Evolutionary conservation across 2,797 vertebrate genomes (phyloP), one percentile per base, ranked within the genome.

Genomic region (Eospalax fontanierii): DNA sequence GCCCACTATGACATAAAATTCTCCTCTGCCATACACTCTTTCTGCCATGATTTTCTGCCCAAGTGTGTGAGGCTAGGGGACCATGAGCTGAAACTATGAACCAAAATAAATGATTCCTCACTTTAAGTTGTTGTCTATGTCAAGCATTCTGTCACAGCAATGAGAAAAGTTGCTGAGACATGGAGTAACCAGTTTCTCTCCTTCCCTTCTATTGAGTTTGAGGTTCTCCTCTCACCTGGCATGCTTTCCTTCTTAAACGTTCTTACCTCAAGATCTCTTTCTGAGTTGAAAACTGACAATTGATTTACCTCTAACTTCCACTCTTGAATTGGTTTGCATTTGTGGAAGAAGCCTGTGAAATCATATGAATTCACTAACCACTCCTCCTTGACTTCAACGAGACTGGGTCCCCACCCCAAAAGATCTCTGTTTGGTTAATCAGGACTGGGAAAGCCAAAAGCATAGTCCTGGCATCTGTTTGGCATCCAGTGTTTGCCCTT

Each of bases 171-270:
- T 15, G 0, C 46, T 57, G 16, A 57, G 33, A 54, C 22, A 6
- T 6, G 1, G n/a, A 71, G 1, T 1, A 22, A 12, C 2, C 12
- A 9, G 1, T 59, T 22, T 4, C 11, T 16, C 22, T 4, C 2
- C 18, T 5, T 40, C 57, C 46, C 4, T 8, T 80, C 54, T 70
- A 35, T 40, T 33, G 50, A 24, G 65, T 57, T 54, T 73, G 50
- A 71, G 24, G 19, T 0, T 24, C 21, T 35, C 40, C 43, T 1
- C 30, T 78, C 57, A 33, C 33, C 38, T 10, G 21, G 40, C 26
- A 21, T 1, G 19, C 22, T 71, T 46, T 82, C 16, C 38, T 68
- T n/a, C 65, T 65, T 28, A 35, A 88, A 22, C 9, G 46, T 78
- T 46, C 18, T 8, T 40, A 43, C 0, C 10, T 26, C 28, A n/a